Percentiles rank a stretch among this genome's conserved stretches.
These are phyloP conservation scores for Gymnocypris eckloni DNA, from an alignment of 2,797 vertebrate species.

Conservation along the genomic window DNA sequence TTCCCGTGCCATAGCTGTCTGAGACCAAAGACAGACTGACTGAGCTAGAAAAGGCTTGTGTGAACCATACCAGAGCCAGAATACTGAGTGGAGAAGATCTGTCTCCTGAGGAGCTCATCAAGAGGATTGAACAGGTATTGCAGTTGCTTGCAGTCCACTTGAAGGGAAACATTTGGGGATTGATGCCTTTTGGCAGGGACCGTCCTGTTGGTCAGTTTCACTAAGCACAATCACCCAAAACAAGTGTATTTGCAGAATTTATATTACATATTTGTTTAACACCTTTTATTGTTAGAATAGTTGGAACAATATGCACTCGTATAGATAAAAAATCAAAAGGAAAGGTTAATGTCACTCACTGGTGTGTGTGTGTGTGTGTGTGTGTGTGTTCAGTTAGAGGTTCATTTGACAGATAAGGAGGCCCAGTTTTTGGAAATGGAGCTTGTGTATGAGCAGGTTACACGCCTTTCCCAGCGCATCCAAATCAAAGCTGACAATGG, in stretches of 20 bases:
- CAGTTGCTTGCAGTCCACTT: background rate
- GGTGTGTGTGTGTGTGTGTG: background rate
- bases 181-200: background rate
- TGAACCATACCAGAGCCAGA: constrained; percentile 68
- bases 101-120: constrained; percentile 78
- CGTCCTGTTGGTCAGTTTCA: background rate
- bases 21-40: constrained; percentile 83
- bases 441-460: constrained; percentile 85
- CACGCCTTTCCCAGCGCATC: constrained; percentile 76
- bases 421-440: constrained; percentile 85
- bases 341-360: background rate
- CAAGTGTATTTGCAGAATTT: background rate
- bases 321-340: background rate
- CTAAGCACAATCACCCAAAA: background rate
- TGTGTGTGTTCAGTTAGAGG: constrained; percentile 80
- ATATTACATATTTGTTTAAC: background rate
- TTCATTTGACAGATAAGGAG: constrained; percentile 81
- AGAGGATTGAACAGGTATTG: constrained; percentile 88
- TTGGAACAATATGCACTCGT: background rate
- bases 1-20: constrained; percentile 77
- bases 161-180: background rate
- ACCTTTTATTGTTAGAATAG: background rate
- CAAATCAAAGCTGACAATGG: constrained; percentile 69
- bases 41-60: constrained; percentile 73
- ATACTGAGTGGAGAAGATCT: constrained; percentile 82